Percentiles rank a stretch among this genome's conserved stretches.
Evolutionary conservation across 2,888 invertebrate species (phyloP).

Genomic region (Ramazzottius varieornatus): DNA sequence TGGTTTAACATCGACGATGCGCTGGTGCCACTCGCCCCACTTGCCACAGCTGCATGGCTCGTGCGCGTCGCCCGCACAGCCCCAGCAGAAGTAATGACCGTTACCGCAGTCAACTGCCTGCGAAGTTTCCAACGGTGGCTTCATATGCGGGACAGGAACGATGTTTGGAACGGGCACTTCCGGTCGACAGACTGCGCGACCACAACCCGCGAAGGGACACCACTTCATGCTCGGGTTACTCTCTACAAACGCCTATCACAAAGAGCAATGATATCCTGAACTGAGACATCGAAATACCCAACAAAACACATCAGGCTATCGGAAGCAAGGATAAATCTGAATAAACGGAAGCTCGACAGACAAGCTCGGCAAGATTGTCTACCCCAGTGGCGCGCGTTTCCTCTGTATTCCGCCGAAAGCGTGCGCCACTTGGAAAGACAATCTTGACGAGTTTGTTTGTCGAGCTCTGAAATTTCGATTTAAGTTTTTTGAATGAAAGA

Average conservation of each 20-base stretch:
- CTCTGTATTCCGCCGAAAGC: no score
- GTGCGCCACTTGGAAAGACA: no score
- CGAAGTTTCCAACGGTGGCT: constrained; percentile 25
- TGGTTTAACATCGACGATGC: constrained; percentile 36
- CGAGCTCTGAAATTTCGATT: no score
- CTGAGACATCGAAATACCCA: no score
- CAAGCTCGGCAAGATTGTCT: no score
- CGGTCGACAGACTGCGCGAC: constrained; percentile 35
- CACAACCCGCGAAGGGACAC: constrained; percentile 40
- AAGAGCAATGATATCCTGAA: neutral
- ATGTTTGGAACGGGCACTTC: constrained; percentile 20
- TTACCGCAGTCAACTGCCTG: constrained; percentile 42
- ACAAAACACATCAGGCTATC: no score
- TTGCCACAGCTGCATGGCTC: constrained; percentile 38
- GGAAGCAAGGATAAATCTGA: no score
- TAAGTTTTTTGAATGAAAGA: no score
- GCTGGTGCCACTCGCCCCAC: constrained; percentile 34
- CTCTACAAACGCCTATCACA: constrained; percentile 36
- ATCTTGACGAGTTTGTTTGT: no score
- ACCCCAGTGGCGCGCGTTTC: no score
- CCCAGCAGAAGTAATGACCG: constrained; percentile 42
- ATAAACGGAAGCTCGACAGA: no score
- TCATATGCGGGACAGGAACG: constrained; percentile 8
- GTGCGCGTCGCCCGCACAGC: constrained; percentile 35
- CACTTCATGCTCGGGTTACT: constrained; percentile 41